phyloP scores from a whole-genome alignment of 1,140 invertebrate species.

The Pemphigus obesinymphae region DNA sequence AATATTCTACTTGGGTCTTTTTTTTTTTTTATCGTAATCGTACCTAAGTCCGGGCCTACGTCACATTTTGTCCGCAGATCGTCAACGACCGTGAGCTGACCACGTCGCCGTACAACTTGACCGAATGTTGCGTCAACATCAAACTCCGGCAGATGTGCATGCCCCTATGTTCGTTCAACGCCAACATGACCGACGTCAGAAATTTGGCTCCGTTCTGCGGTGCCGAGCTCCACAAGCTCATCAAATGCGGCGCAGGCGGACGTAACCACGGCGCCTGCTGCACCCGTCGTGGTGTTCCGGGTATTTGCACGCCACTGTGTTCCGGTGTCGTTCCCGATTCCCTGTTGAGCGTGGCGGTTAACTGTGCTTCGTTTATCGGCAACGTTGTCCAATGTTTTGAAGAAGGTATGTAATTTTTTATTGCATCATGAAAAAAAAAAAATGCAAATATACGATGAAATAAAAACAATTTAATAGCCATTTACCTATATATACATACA shows the following conservation, averaged over 20 bases:
- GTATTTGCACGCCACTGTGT: conserved; percentile 66
- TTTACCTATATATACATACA: too few relatives aligned
- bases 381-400: conserved; percentile 81
- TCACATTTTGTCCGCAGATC: conserved; percentile 51
- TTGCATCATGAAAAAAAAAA: too few relatives aligned
- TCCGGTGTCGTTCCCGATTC: conserved; percentile 63
- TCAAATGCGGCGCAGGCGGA: conserved; percentile 66
- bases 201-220: conserved; percentile 61
- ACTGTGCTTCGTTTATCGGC: conserved; percentile 72
- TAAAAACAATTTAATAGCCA: too few relatives aligned
- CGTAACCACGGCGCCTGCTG: conserved; percentile 73
- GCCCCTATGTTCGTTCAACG: conserved; percentile 75
- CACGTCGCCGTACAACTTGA: conserved; percentile 64
- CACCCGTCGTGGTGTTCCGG: conserved; percentile 65
- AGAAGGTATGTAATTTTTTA: conserved; percentile 69
- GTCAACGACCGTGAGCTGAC: conserved; percentile 57
- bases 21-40: too few relatives aligned
- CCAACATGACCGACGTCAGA: conserved; percentile 70
- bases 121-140: conserved; percentile 67
- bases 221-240: conserved; percentile 63
- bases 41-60: too few relatives aligned
- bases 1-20: too few relatives aligned
- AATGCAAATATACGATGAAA: too few relatives aligned
- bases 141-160: conserved; percentile 67
- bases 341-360: conserved; percentile 54